Evolutionary conservation across 2,888 invertebrate species (phyloP).

Genomic region (Octonoba sinensis): DNA sequence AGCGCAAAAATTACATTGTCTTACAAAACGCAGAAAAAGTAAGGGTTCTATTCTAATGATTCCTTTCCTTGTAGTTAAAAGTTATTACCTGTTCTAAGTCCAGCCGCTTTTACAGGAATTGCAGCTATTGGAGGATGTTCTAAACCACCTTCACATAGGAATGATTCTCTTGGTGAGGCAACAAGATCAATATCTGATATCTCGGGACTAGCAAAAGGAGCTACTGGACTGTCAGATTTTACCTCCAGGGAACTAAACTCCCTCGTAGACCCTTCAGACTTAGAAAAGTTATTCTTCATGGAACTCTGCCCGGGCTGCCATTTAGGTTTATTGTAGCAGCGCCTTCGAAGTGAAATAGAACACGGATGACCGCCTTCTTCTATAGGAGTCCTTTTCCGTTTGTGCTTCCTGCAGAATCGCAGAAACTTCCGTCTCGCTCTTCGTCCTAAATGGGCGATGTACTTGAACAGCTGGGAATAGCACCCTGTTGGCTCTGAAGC

Average conservation of each 20-base stretch:
- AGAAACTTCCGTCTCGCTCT: conserved; percentile 81
- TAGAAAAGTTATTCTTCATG: conserved; percentile 59
- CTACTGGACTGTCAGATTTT: conserved; percentile 65
- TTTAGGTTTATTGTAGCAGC: conserved; percentile 67
- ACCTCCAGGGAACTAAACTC: neutral
- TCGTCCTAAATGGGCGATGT: conserved; percentile 93
- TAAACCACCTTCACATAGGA: neutral
- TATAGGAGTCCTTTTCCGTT: conserved; percentile 19
- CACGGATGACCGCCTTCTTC: conserved; percentile 1
- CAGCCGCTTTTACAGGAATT: neutral
- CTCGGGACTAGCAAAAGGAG: conserved; percentile 76
- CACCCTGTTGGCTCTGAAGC: conserved; percentile 94
- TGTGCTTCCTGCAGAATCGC: conserved; percentile 46
- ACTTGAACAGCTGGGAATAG: conserved; percentile 98
- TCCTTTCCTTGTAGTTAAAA: no score
- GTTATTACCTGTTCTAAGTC: no score
- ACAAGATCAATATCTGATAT: conserved; percentile 75
- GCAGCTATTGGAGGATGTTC: neutral
- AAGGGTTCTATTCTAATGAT: no score
- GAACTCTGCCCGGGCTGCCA: conserved; percentile 67
- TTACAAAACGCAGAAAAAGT: no score
- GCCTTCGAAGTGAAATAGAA: conserved; percentile 34
- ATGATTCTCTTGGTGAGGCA: conserved; percentile 70
- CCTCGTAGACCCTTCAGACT: neutral
- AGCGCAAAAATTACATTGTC: no score